A percentile compares a stretch with the other conserved stretches of the same genome.
Conservation (phyloP, 2,113 vertebrate species). For the Chauna torquata region DNA sequence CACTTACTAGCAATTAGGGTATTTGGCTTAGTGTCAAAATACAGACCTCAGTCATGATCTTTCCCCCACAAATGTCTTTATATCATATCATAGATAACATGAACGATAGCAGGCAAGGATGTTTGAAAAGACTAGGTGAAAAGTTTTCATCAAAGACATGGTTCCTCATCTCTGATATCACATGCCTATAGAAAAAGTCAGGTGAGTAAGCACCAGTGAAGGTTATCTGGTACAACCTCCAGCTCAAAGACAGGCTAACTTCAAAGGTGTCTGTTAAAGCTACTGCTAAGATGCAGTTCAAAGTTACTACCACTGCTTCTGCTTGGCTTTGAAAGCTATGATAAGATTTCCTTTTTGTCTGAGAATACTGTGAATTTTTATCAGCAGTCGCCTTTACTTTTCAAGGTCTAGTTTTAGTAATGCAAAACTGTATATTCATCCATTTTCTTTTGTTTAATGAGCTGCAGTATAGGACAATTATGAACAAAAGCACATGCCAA, state of each 20-base stretch:
- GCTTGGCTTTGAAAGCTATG: background rate
- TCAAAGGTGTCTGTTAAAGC: background rate
- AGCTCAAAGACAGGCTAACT: background rate
- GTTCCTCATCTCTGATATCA: background rate
- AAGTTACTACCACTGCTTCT: background rate
- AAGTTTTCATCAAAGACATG: background rate
- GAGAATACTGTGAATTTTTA: background rate
- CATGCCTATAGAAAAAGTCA: background rate
- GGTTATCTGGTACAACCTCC: background rate
- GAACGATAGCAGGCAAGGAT: background rate
- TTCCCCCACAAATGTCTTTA: background rate
- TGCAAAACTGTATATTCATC: background rate
- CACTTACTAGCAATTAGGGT: rapidly evolving
- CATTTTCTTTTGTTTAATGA: background rate
- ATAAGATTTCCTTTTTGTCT: background rate
- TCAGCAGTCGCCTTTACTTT: background rate
- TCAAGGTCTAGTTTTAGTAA: background rate
- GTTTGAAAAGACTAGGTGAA: background rate
- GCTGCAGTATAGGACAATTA: background rate
- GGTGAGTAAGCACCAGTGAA: background rate
- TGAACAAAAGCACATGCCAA: background rate
- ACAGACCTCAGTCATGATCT: background rate
- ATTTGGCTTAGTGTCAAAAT: background rate
- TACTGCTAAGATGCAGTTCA: background rate
- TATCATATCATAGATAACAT: background rate